Evolutionary conservation across 2,888 invertebrate genomes (phyloP), one percentile per base, ranked within the genome.

Genomic region (Caenorhabditis macrosperma): DNA sequence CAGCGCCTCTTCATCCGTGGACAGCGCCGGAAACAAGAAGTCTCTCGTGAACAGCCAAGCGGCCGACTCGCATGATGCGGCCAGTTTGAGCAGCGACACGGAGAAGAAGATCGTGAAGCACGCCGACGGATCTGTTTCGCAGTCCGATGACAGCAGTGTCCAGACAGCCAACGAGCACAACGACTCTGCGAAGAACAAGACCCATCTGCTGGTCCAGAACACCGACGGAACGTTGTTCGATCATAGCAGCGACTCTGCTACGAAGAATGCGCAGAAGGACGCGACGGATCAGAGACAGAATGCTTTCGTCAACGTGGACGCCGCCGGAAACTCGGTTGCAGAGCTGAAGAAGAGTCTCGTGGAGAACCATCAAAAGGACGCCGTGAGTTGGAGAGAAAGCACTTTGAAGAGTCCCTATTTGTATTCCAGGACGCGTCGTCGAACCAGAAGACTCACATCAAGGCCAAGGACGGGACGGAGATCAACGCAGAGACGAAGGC

Each of bases 161-260:
- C 74, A 74, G 30, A 59, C 64, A 5, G 74, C 64, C 24, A 35
- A n/a, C 28, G 74, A 74, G 57, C 74, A 66, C 44, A 59, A 20
- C 22, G 74, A 66, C 28, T 57, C 64, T 0, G 24, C 46, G 7
- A 74, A 59, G 59, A 50, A n/a, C n/a, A 33, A 59, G 24, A 22
- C 15, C n/a, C 35, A 38, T 12, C 38, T 12, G 0, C n/a, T 24
- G 15, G 35, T 15, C 5, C 33, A 52, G 17, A 74, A 64, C 24
- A 41, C 57, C 0, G 74, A 74, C 64, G 74, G 74, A 26, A 22
- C 64, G 12, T 64, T 66, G 41, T 22, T 22, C 5, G 74, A 64
- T 20, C 41, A 33, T 9, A 63, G 38, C 57, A 57, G 59, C 33
- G 59, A 74, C 12, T 50, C 64, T 5, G 57, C 64, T 0, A 64